phyloP scores from a whole-genome alignment of 2,113 vertebrate genomes.

The Cynocephalus volans region DNA sequence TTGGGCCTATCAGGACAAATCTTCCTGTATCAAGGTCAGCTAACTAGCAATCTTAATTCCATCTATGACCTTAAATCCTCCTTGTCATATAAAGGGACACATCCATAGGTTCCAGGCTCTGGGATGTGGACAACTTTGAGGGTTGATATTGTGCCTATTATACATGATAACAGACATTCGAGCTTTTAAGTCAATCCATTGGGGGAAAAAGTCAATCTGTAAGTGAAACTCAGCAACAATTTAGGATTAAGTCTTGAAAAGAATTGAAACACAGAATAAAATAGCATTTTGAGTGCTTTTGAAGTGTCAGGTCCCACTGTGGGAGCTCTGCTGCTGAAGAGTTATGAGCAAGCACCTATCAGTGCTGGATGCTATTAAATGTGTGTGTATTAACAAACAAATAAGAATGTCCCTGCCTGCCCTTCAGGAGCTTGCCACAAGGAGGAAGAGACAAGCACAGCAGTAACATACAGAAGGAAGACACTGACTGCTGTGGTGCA shows the following conservation, averaged over 20 bases:
- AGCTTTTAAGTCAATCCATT: background rate
- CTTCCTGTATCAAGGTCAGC: background rate
- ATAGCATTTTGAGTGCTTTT: background rate
- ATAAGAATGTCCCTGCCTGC: background rate
- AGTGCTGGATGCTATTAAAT: background rate
- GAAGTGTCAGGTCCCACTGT: background rate
- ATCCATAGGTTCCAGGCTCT: background rate
- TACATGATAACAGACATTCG: background rate
- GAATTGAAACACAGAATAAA: background rate
- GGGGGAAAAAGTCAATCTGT: background rate
- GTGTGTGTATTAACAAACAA: background rate
- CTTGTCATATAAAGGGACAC: background rate
- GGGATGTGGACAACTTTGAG: background rate
- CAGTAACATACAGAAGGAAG: background rate
- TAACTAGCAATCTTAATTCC: background rate
- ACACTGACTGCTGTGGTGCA: fast-evolving
- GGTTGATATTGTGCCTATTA: background rate
- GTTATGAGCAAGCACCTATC: background rate
- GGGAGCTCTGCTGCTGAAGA: background rate
- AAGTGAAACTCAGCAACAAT: background rate
- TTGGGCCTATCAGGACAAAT: background rate
- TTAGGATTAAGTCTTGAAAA: background rate
- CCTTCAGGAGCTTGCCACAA: background rate
- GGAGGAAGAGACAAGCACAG: background rate
- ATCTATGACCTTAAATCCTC: background rate